Percentiles rank a stretch among this genome's conserved stretches.
phyloP scores from a whole-genome alignment of 2,888 invertebrate species.

The Drosophila fungiperda region DNA sequence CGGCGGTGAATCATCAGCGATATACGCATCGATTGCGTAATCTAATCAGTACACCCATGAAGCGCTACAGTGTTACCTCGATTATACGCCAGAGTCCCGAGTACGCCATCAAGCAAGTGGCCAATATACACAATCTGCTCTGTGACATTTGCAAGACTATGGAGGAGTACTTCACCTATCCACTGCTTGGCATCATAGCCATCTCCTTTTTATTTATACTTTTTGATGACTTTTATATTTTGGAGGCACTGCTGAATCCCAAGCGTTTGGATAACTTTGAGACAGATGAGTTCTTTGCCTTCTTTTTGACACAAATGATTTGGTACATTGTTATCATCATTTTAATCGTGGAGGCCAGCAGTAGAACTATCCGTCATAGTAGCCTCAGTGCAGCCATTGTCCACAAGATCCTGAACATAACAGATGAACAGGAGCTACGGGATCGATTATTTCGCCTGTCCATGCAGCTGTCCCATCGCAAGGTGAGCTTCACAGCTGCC shows the following conservation, averaged over 20 bases:
- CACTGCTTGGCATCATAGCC: slow-evolving; percentile 81
- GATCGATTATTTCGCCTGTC: slow-evolving; percentile 82
- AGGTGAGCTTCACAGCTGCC: slow-evolving; percentile 83
- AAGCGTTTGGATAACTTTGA: slow-evolving; percentile 79
- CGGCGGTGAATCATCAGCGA: slow-evolving; percentile 63
- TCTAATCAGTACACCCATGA: slow-evolving; percentile 62
- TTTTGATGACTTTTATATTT: slow-evolving; percentile 83
- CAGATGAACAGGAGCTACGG: slow-evolving; percentile 77
- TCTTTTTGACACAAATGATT: slow-evolving; percentile 82
- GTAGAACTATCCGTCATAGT: slow-evolving; percentile 79
- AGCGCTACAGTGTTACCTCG: slow-evolving; percentile 79
- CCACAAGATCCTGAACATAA: slow-evolving; percentile 83
- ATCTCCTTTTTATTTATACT: slow-evolving; percentile 84
- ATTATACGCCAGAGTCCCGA: slow-evolving; percentile 79
- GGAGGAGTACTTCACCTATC: slow-evolving; percentile 83
- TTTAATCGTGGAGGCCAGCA: slow-evolving; percentile 82
- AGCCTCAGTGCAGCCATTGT: slow-evolving; percentile 76
- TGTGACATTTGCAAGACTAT: slow-evolving; percentile 83
- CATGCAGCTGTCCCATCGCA: slow-evolving; percentile 82
- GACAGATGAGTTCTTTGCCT: slow-evolving; percentile 82
- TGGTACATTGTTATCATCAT: slow-evolving; percentile 83
- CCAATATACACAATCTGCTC: slow-evolving; percentile 82
- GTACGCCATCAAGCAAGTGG: slow-evolving; percentile 79
- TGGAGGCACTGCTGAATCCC: slow-evolving; percentile 82
- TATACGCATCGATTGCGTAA: slow-evolving; percentile 56